Evolutionary conservation across 2,888 invertebrate species (phyloP).

Genomic region (Hirtodrosophila confusa): DNA sequence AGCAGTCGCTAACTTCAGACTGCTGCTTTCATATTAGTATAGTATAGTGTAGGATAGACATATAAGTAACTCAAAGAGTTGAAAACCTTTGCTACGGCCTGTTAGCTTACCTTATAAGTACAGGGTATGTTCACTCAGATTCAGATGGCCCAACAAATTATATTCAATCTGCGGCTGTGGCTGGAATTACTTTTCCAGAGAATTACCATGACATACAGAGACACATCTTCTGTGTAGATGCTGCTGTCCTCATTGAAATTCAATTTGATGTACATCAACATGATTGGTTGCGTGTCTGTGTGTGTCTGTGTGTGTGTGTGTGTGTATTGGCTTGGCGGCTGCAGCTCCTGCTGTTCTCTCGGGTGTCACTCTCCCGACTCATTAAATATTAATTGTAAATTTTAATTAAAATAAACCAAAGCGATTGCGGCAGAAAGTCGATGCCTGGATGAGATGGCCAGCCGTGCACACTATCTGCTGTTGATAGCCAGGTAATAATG

Average conservation of each 20-base stretch:
- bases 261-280: slow-evolving; percentile 63
- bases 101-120: too few species aligned
- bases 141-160: slow-evolving; percentile 28
- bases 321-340: slow-evolving; percentile 28
- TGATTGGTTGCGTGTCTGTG: slow-evolving; percentile 1
- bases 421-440: slow-evolving; percentile 41
- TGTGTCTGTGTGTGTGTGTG: slow-evolving; percentile 5
- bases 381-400: slow-evolving; percentile 80
- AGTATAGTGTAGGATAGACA: too few species aligned
- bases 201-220: slow-evolving; percentile 45
- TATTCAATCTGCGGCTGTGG: slow-evolving; percentile 44
- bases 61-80: too few species aligned
- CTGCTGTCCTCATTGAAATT: slow-evolving; percentile 50
- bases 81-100: too few species aligned
- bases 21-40: too few species aligned
- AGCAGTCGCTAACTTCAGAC: too few species aligned
- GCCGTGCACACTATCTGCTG: slow-evolving; percentile 26
- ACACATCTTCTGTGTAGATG: slow-evolving; percentile 16
- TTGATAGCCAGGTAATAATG: slow-evolving; percentile 61
- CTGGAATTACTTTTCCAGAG: slow-evolving; percentile 54
- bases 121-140: slow-evolving; percentile 9
- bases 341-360: slow-evolving; percentile 14
- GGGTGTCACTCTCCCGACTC: slow-evolving; percentile 64
- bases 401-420: slow-evolving; percentile 78
- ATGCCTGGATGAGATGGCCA: not conserved